These are phyloP conservation scores for Apoda limacodes DNA, from an alignment of 2,888 invertebrate species.

Conservation along the genomic window DNA sequence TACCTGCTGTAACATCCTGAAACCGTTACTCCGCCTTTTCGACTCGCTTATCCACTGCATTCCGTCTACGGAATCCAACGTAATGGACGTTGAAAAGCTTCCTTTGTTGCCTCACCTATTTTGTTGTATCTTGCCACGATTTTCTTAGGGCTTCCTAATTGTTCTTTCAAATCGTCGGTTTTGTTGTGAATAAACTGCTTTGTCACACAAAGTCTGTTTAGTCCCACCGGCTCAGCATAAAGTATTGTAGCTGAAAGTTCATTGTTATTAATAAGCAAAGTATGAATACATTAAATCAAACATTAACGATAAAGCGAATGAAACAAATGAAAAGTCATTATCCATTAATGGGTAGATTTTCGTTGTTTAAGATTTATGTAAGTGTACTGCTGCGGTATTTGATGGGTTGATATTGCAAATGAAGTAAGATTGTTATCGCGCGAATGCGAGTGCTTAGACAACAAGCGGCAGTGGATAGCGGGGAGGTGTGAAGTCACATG, in stretches of 20 bases:
- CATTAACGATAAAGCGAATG: too few relatives aligned
- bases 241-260: constrained; percentile 28
- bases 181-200: constrained; percentile 63
- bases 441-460: constrained; percentile 23
- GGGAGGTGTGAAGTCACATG: constrained; percentile 41
- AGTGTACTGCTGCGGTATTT: too few relatives aligned
- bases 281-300: too few relatives aligned
- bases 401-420: too few relatives aligned
- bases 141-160: constrained; percentile 65
- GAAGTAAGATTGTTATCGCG: constrained; percentile 13
- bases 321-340: too few relatives aligned
- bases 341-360: too few relatives aligned
- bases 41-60: constrained; percentile 27
- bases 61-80: constrained; percentile 47
- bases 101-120: constrained; percentile 63
- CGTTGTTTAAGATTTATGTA: too few relatives aligned
- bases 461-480: too few relatives aligned
- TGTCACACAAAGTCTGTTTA: constrained; percentile 62
- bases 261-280: too few relatives aligned
- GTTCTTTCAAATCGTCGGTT: constrained; percentile 62
- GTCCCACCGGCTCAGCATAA: too few relatives aligned
- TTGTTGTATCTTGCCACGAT: constrained; percentile 59
- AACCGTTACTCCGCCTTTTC: constrained; percentile 31
- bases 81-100: constrained; percentile 67
- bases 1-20: constrained; percentile 25